Base-by-base conservation (phyloP, 2,888 invertebrate genomes). In the Tinea trinotella region DNA sequence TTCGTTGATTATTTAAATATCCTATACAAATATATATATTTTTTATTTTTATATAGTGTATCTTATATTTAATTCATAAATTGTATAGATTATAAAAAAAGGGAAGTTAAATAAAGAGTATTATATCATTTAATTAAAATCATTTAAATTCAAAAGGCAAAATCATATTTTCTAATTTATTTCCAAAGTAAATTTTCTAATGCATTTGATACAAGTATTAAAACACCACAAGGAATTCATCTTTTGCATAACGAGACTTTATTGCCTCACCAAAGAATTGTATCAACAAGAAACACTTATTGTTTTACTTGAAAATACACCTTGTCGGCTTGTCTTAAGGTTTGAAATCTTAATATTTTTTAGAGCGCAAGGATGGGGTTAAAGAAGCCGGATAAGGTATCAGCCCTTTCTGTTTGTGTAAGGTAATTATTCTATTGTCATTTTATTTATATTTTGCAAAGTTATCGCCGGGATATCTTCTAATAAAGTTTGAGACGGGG, bases 371-470 rank as follows among this genome's bases (percentile, higher is more conserved):
- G 18, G 18, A 52, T 50, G 40, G 56, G 57, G 56, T 54, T 54
- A 54, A 52, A 54, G 46, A 46, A 52, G 35, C 52, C 20, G 57
- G 52, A 57, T 52, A 53, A 56, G 57, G 54, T 54, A 57, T 52
- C 56, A 56, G 22, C 65, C 68, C 61, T 63, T 61, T 61, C 64
- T 71, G 68, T 74, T 70, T 71, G 68, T 60, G 60, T 63, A 62
- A 64, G 65, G 70, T 73, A 78, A 77, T 79, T 78, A 77, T 79
- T 76, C 79, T 71, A 77, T 76, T 80, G 79, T 80, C 74, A 74
- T 80, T 76, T 80, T 82, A 79, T 82, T 82, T 80, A 81, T 80
- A 81, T 78, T 80, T 76, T 67, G 61, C 66, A 60, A 70, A 76
- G 77, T 77, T 81, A 81, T 80, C 77, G 62, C 66, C 55, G 61